phyloP scores from a whole-genome alignment of 1,140 invertebrate genomes.

The Ridgeia piscesae region DNA sequence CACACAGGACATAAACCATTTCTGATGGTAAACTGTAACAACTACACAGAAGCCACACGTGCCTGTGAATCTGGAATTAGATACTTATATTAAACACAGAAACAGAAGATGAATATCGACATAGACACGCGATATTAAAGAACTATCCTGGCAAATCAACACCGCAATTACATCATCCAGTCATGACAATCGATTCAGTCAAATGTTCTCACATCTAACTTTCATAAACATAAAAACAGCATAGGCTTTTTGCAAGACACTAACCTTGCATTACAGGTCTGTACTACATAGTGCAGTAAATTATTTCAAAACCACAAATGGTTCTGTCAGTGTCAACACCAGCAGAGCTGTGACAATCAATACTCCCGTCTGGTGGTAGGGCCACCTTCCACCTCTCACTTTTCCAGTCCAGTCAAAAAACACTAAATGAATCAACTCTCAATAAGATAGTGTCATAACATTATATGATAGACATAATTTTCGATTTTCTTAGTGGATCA shows the following conservation, averaged over 20 bases:
- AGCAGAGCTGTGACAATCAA: neutral
- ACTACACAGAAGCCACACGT: too few relatives aligned
- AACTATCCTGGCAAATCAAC: neutral
- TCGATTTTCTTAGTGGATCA: neutral
- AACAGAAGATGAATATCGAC: neutral
- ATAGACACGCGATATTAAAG: neutral
- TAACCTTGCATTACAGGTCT: neutral
- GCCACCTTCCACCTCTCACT: neutral
- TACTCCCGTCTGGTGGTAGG: neutral
- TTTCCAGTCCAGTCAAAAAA: neutral
- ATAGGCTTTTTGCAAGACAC: neutral
- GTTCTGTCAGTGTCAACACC: too few relatives aligned
- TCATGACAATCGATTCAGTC: neutral
- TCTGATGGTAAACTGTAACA: neutral
- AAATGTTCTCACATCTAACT: neutral
- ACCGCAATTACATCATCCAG: neutral
- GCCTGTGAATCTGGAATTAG: too few relatives aligned
- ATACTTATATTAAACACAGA: neutral
- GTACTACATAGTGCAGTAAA: neutral
- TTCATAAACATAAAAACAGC: neutral
- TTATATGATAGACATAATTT: neutral
- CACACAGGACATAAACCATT: too few relatives aligned
- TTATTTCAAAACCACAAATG: neutral
- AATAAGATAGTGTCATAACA: neutral
- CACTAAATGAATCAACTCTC: neutral